Base-by-base conservation (phyloP, 2,113 vertebrate genomes). In the Lophochroa leadbeateri region DNA sequence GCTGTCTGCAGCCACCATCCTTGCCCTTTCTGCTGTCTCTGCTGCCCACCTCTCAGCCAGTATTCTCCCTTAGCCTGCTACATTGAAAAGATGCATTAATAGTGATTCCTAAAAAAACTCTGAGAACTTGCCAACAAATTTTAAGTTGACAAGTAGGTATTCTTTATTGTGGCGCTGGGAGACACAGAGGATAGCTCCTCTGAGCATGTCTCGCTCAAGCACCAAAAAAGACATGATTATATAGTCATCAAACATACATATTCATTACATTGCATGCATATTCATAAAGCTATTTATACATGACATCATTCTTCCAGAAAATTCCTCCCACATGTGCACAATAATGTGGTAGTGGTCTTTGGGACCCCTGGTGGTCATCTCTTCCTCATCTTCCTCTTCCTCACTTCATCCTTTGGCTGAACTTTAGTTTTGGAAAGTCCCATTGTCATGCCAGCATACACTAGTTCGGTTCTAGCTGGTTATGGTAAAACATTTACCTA, bases 121-220 rank as follows among this genome's bases (percentile, higher is more conserved):
- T 14, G 9, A n/a, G 33, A n/a, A n/a, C 55, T 57, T 13, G 5
- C 33, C 18, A 57, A 33, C 31, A 57, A 57, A n/a, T 19, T 57
- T 57, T 57, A 57, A 57, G 13, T 57, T 57, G 31, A 57, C 31
- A 57, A 57, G 31, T 8, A 57, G 55, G 29, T n/a, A n/a, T 57
- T 57, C 31, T 57, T 57, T n/a, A n/a, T 21, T n/a, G 20, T 6
- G 0, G 55, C 1, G 0, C 55, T n/a, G 33, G 33, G 55, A n/a
- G 33, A n/a, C 9, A 9, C 13, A 2, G 33, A 8, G 19, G 55
- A 21, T 23, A 21, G 33, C 33, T 57, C 55, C 55, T n/a, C 55
- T 6, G 3, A 21, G 33, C 55, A 57, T n/a, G 33, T 57, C 33
- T n/a, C 33, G 21, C 19, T n/a, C 6, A 8, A 57, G 33, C 20